A percentile compares a stretch with the other conserved stretches of the same genome.
Evolutionary conservation across 2,113 vertebrate genomes (phyloP).

Genomic region (Antechinus flavipes): DNA sequence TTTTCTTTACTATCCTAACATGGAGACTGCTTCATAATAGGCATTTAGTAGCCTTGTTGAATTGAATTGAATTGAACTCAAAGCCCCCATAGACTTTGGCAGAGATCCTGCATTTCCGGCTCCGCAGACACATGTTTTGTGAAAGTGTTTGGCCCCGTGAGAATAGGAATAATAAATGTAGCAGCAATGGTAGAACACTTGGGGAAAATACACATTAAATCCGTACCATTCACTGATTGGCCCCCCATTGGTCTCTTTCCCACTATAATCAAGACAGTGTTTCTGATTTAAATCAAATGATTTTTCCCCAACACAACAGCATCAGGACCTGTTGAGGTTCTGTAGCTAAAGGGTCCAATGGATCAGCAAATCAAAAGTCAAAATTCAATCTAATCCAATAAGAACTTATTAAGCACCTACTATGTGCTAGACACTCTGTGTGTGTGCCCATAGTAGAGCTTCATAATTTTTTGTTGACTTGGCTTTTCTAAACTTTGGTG

Average conservation of each 20-base stretch:
- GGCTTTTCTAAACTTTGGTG: neutral
- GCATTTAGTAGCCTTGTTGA: neutral
- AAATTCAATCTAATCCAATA: neutral
- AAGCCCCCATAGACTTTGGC: neutral
- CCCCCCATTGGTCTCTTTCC: neutral
- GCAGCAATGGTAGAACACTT: neutral
- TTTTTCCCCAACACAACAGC: neutral
- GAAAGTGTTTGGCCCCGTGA: neutral
- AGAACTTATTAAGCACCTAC: neutral
- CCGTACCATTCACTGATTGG: neutral
- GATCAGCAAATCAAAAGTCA: neutral
- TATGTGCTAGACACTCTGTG: neutral
- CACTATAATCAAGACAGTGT: neutral
- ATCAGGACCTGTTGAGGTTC: neutral
- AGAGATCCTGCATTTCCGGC: neutral
- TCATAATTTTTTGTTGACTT: neutral
- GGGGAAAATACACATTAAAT: neutral
- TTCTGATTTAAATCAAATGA: slow-evolving; percentile 7
- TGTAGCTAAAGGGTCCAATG: neutral
- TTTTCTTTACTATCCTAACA: neutral
- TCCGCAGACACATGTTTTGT: neutral
- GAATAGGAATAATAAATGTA: neutral
- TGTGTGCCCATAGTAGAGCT: neutral
- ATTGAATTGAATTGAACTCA: neutral
- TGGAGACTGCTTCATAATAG: neutral